These are phyloP conservation scores for Neomicropteryx cornuta DNA, from an alignment of 1,140 invertebrate genomes.

Conservation along the genomic window DNA sequence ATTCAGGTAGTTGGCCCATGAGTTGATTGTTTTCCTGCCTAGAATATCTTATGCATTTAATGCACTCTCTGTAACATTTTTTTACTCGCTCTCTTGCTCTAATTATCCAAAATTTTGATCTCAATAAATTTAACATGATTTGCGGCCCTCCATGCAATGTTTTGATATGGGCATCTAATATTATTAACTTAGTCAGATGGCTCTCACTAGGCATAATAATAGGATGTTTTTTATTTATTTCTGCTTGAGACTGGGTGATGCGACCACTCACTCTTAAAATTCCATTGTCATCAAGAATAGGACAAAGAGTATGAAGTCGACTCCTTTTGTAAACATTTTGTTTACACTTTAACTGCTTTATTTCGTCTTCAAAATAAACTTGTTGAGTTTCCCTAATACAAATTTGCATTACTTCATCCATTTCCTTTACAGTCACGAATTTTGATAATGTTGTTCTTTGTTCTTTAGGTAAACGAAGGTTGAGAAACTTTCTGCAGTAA, in stretches of 20 bases:
- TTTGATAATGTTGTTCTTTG: neutral
- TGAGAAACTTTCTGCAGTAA: neutral
- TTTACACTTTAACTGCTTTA: neutral
- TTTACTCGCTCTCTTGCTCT: slow-evolving; percentile 9
- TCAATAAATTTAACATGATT: slow-evolving; percentile 6
- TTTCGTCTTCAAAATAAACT: neutral
- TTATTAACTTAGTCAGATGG: slow-evolving; percentile 17
- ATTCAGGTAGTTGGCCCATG: slow-evolving; percentile 23
- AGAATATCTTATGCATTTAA: slow-evolving; percentile 5
- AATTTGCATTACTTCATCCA: neutral
- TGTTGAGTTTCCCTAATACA: neutral
- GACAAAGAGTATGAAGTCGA: neutral
- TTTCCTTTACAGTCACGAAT: neutral
- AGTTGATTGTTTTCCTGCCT: slow-evolving; percentile 6
- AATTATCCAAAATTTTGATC: slow-evolving; percentile 16
- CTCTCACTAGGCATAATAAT: slow-evolving; percentile 20
- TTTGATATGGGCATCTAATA: slow-evolving; percentile 15
- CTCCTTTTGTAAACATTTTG: neutral
- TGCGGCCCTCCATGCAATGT: slow-evolving; percentile 16
- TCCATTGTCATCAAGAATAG: slow-evolving; percentile 22
- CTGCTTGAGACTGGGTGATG: slow-evolving; percentile 16
- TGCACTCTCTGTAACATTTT: slow-evolving; percentile 1
- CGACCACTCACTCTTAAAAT: slow-evolving; percentile 28
- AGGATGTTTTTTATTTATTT: slow-evolving; percentile 22
- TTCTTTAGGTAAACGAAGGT: neutral